Evolutionary conservation across 2,113 vertebrate species (phyloP).

Genomic region (Albula goreensis): DNA sequence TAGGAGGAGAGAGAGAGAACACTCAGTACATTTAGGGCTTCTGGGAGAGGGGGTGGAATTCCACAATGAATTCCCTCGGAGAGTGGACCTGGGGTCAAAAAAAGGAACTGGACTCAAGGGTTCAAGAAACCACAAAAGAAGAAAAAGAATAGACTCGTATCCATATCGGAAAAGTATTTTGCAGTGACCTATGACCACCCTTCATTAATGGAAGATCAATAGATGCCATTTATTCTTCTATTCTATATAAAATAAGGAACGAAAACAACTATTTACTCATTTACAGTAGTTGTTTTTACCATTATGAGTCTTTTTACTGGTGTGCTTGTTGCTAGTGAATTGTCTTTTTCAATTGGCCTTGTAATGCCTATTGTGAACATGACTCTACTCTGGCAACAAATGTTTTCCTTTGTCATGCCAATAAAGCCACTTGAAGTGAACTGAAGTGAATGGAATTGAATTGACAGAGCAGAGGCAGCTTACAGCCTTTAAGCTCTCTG

Average conservation of each 20-base stretch:
- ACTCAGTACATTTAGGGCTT: no score
- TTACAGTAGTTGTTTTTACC: not conserved
- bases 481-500: not conserved
- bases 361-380: not conserved
- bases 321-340: not conserved
- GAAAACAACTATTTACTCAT: not conserved
- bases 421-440: not conserved
- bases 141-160: no score
- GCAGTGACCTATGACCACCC: not conserved
- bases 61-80: no score
- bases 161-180: not conserved
- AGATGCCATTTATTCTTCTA: no score
- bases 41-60: not conserved
- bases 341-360: not conserved
- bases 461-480: no score
- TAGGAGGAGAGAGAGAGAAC: accelerated
- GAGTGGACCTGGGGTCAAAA: no score
- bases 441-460: no score
- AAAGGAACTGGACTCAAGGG: no score
- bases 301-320: not conserved
- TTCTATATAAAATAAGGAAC: not conserved
- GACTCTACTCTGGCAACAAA: not conserved
- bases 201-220: no score
- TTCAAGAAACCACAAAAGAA: no score
- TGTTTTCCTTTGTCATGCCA: not conserved